Evolutionary conservation across 2,113 vertebrate species (phyloP), one percentile per base, ranked within the genome.

Genomic region (Callipepla californica): DNA sequence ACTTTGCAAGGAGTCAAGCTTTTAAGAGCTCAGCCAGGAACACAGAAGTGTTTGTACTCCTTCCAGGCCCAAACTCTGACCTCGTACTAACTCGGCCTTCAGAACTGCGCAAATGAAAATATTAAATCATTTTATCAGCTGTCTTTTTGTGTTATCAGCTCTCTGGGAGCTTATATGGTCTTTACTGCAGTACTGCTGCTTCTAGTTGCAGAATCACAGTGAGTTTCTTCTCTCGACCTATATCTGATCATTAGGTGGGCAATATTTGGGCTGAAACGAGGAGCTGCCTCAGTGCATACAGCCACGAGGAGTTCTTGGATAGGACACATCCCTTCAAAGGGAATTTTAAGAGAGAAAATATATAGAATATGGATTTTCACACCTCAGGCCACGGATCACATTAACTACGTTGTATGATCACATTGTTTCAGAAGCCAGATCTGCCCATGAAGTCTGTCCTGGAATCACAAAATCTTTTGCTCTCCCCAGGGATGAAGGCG

Each of bases 21-120:
- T 36, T 32, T 48, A 72, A 77, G 48, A 80, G 22, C 36, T 63
- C 57, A 72, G 57, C 61, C 70, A 78, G 74, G 51, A 55, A 30
- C 3, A 42, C 19, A 42, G 9, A 88, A 59, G 28, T 20, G 18
- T 93, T 62, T 79, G 73, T 53, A 40, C 53, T 68, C 80, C 22
- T 79, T 90, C 86, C 80, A 93, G 75, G 47, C 26, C 26, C 86
- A 79, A 7, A 7, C 4, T 2, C 36, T 40, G 77, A 67, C 84
- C 89, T 89, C 85, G 44, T 65, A 26, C 36, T 59, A 74, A 88
- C 34, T 63, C 62, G 45, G 70, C 91, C 70, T 92, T 89, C 45
- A 79, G 65, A 89, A 66, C 50, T 12, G 32, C 44, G 4, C 51
- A 81, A 87, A 34, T 48, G 53, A 53, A 78, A 79, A 47, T 21